Percentiles rank a stretch among this genome's conserved stretches.
Evolutionary conservation across 2,113 vertebrate species (phyloP).

Genomic region (Aepyceros melampus): DNA sequence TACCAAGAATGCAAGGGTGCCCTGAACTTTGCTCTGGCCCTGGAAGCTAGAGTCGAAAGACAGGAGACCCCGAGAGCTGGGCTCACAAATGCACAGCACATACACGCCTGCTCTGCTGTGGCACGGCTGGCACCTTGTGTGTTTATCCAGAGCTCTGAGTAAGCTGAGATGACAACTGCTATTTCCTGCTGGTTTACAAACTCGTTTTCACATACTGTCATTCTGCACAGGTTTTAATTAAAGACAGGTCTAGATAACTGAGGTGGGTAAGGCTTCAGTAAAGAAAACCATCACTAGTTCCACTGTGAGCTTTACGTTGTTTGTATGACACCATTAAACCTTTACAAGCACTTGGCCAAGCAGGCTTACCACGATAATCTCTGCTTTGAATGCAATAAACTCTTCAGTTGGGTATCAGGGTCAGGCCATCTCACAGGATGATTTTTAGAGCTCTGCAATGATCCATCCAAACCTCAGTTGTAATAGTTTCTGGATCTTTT

Average conservation of each 20-base stretch:
- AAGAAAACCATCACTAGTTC: background rate
- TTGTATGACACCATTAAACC: background rate
- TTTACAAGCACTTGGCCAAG: background rate
- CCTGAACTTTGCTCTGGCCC: background rate
- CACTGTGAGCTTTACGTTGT: background rate
- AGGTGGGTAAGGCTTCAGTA: background rate
- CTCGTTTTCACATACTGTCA: background rate
- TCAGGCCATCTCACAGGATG: background rate
- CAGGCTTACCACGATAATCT: background rate
- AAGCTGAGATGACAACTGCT: background rate
- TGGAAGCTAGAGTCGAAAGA: background rate
- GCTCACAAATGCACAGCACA: background rate
- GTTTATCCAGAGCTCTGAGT: background rate
- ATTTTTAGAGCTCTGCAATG: background rate
- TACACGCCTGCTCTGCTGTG: rapidly evolving
- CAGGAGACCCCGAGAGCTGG: no score
- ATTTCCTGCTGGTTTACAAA: background rate
- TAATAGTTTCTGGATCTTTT: background rate
- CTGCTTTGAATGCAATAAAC: background rate
- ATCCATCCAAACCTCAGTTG: background rate
- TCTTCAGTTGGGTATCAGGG: background rate
- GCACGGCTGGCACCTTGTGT: rapidly evolving
- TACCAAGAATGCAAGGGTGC: background rate
- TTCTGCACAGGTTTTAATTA: background rate
- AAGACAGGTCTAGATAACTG: background rate